Base-by-base conservation (phyloP, 2,113 vertebrate species). In the Embiotoca jacksoni region DNA sequence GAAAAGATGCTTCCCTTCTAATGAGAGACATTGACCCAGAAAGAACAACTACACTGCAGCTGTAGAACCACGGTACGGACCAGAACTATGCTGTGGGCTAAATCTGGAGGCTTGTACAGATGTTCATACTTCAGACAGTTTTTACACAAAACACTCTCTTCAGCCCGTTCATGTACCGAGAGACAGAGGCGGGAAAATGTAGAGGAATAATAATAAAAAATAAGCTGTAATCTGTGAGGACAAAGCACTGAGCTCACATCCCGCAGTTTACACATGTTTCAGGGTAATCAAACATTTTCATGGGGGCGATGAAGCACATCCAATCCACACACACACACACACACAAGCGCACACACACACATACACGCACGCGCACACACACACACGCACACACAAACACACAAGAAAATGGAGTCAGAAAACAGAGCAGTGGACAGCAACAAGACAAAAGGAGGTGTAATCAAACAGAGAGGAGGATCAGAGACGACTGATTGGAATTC, bases 401-500 rank as follows among this genome's bases (percentile, higher is more conserved):
- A 72, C 4, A 72, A 63, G 72, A 54, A 84, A 74, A 86, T 68
- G 1, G 65, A 79, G 65, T 58, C 39, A 62, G 57, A 66, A 66
- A 71, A 70, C 57, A 78, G 57, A 53, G 46, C 58, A 56, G 36
- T 56, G 35, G 4, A 53, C 33, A 36, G 63, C 74, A 72, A 70
- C 72, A 70, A 81, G 81, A 70, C 59, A 81, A 70, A 72, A 81
- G n/a, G 41, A 81, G 49, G 65, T 78, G 59, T 81, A 82, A 84
- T 73, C 78, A 49, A 72, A 92, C 71, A 77, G 15, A 66, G 41
- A 77, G 56, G 41, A n/a, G 74, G 65, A 82, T 89, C 62, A 78
- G 60, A 82, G 69, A 60, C 33, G 78, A 68, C 37, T 63, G 65
- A 82, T 87, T 72, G 78, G 80, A 89, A 85, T 83, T 78, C 60